Conservation (phyloP, 2,888 invertebrate genomes). For the Sabellastarte sp. region DNA sequence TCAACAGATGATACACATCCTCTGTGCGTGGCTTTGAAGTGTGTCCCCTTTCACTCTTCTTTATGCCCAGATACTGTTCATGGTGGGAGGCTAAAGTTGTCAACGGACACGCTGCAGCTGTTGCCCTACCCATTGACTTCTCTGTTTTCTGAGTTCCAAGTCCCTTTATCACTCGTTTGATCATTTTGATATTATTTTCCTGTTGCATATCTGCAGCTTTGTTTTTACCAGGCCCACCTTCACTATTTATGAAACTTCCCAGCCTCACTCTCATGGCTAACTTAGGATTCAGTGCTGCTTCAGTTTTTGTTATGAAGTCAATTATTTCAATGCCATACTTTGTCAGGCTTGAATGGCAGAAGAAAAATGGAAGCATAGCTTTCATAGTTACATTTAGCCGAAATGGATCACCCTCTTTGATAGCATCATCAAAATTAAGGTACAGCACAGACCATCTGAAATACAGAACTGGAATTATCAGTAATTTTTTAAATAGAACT, state of each 20-base stretch:
- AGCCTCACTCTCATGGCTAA: neutral
- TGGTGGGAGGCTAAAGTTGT: too few species aligned
- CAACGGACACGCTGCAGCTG: slow-evolving; percentile 22
- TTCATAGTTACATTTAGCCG: too few species aligned
- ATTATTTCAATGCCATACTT: neutral
- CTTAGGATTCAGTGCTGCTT: neutral
- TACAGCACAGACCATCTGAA: too few species aligned
- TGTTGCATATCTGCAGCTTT: neutral
- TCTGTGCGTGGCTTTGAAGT: too few species aligned
- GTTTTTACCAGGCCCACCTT: neutral
- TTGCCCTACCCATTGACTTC: slow-evolving; percentile 33
- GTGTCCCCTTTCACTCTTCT: too few species aligned
- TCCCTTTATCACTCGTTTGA: slow-evolving; percentile 2
- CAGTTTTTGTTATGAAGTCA: neutral
- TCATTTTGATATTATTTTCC: neutral
- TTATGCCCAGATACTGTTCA: too few species aligned
- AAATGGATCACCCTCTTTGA: too few species aligned
- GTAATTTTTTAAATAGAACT: too few species aligned
- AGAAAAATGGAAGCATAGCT: too few species aligned
- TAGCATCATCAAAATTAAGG: too few species aligned
- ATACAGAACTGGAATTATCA: too few species aligned
- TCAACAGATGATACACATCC: too few species aligned
- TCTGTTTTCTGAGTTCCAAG: slow-evolving; percentile 6
- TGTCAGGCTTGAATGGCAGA: neutral
- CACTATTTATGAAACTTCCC: neutral